Evolutionary conservation across 1,140 invertebrate species (phyloP), one percentile per base, ranked within the genome.

Genomic region (Maconellicoccus hirsutus): DNA sequence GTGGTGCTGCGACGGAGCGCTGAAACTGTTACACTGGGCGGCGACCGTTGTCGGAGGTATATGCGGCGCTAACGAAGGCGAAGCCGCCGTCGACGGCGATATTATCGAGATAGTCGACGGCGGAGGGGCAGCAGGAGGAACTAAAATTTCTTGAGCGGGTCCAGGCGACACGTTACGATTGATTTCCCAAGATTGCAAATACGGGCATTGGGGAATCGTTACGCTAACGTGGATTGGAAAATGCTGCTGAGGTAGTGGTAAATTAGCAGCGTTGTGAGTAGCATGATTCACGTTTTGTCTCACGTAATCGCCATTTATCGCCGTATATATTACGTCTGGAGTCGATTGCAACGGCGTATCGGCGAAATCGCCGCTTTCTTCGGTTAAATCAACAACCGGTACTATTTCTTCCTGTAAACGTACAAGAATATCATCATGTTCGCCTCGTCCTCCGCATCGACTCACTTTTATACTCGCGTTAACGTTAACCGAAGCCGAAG

Each of bases 91-190:
- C 3, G 29, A 33, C 12, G 29, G 29, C 3, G 29, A 33, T 6
- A 33, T 33, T 33, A 33, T 33, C 29, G 29, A 33, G 12, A 33
- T 33, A 52, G 42, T 52, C 3, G 12, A 16, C 21, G 61, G 61
- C 3, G 61, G 61, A 16, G 19, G 10, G 25, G 61, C 3, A 10
- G 61, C 10, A 16, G 61, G 61, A 25, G 61, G 61, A 23, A 66
- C 61, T 66, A 66, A 66, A 6, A 66, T 66, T 66, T 66, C 61
- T 66, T 66, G 61, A 66, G 61, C 61, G 16, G 61, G 61, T 25
- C 61, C 61, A 10, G 61, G 61, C 25, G 61, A 66, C 25, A 66
- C 19, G 16, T 66, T 66, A 25, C 61, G 61, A 66, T 19, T 66
- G 19, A 66, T 23, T 66, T 66, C 61, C 22, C 61, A 66, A 6